Base-by-base conservation (phyloP, 2,888 invertebrate genomes). In the Dyspetes luteomarginatus region DNA sequence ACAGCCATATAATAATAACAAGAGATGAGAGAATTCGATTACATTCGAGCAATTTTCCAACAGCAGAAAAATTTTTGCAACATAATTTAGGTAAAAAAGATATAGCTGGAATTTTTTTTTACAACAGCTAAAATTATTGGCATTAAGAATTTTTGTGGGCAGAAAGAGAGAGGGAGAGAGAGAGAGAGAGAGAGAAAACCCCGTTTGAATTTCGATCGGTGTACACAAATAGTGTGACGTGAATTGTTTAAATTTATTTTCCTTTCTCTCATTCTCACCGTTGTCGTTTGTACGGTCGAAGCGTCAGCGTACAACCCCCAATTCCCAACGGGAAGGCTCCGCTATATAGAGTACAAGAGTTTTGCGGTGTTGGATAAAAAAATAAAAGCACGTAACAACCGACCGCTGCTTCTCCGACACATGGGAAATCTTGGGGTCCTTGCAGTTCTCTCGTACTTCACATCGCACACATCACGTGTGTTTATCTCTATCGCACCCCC, bases 341-440 rank as follows among this genome's bases (percentile, higher is more conserved):
- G 48, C n/a, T n/a, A 26, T 36, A 36, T 55, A 24, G 74, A 41
- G 65, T 64, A 78, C 74, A 28, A 65, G 81, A 81, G 74, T 81
- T 78, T 78, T 65, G 78, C 69, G 81, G 81, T 78, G 69, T 81
- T 81, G 78, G 81, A 78, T 69, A 55, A 64, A n/a, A 64, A 81
- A 81, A 78, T 78, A 81, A 81, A 78, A 65, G 65, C 50, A 56
- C 81, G 69, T 58, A 74, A 74, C 74, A 67, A 67, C 65, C 15
- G 65, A 74, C 50, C 69, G 60, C 74, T 45, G 69, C 67, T 77
- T 65, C 74, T 41, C n/a, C 74, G 78, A 74, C 81, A 81, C 81
- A 81, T 78, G 81, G 81, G 81, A 81, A 81, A 81, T 81, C 81
- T 81, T 81, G 74, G 74, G 56, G 30, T 65, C 68, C 5, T 36